These are phyloP conservation scores for Leucoptera coffeella DNA, from an alignment of 2,888 invertebrate genomes.

Conservation along the genomic window DNA sequence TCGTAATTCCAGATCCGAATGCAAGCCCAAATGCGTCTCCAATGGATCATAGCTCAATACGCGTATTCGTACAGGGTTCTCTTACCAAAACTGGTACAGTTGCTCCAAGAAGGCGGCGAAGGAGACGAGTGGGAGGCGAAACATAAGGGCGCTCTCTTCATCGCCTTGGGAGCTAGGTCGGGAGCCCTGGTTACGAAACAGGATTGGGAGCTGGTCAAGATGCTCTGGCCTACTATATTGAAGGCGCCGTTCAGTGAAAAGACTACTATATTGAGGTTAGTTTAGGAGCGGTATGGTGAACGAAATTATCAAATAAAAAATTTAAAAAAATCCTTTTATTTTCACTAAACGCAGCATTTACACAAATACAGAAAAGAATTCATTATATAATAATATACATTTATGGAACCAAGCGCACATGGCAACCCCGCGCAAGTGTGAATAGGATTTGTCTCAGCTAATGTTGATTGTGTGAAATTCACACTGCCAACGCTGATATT, in stretches of 20 bases:
- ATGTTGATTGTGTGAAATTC: too few relatives aligned
- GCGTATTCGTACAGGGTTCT: slow-evolving; percentile 65
- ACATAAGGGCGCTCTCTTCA: slow-evolving; percentile 66
- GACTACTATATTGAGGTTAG: slow-evolving; percentile 62
- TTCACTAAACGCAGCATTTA: too few relatives aligned
- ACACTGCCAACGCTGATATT: too few relatives aligned
- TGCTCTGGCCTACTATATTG: slow-evolving; percentile 75
- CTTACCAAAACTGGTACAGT: slow-evolving; percentile 54
- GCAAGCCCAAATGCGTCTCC: slow-evolving; percentile 61
- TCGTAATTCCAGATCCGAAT: slow-evolving; percentile 56
- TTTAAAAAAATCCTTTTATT: too few relatives aligned
- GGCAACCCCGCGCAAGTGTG: too few relatives aligned
- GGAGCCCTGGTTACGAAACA: slow-evolving; percentile 62
- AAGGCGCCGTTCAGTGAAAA: slow-evolving; percentile 80
- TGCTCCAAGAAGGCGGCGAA: slow-evolving; percentile 41
- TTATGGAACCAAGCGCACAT: too few relatives aligned
- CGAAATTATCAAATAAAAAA: too few relatives aligned
- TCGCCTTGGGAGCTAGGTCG: slow-evolving; percentile 63
- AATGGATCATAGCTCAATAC: slow-evolving; percentile 56
- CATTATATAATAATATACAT: too few relatives aligned
- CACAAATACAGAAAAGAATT: too few relatives aligned
- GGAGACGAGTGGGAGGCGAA: slow-evolving; percentile 45
- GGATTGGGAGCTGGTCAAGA: slow-evolving; percentile 66
- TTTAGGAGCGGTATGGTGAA: slow-evolving; percentile 1
- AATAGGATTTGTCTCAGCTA: too few relatives aligned